A percentile compares a stretch with the other conserved stretches of the same genome.
Evolutionary conservation across 2,888 invertebrate genomes (phyloP).

Genomic region (Alcis repandata): DNA sequence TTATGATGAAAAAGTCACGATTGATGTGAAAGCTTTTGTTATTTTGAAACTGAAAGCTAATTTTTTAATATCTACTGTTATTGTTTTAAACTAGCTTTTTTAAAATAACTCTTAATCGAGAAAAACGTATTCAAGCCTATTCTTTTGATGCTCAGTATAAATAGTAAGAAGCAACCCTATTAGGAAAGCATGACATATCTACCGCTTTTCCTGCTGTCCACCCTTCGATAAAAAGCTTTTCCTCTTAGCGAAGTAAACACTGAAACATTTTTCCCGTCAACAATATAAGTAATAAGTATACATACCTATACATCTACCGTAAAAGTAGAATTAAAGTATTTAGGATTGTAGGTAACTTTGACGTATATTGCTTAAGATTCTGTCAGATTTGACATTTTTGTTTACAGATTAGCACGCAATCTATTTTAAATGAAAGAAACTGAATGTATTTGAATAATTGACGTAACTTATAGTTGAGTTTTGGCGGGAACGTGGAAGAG

Average conservation of each 20-base stretch:
- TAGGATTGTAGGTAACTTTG: no score
- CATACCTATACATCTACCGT: background rate
- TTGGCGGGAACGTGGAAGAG: no score
- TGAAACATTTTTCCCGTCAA: background rate
- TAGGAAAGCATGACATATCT: background rate
- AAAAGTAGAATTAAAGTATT: background rate
- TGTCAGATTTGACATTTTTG: no score
- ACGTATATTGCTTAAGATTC: no score
- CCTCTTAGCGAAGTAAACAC: conserved; percentile 45
- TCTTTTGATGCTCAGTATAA: background rate
- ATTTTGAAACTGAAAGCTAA: background rate
- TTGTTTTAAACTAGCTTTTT: no score
- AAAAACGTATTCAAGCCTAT: no score
- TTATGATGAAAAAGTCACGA: background rate
- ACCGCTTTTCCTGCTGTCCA: background rate
- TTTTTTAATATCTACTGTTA: background rate
- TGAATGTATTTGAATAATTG: no score
- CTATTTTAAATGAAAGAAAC: no score
- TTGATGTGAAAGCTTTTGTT: background rate
- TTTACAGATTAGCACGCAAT: no score
- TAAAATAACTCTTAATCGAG: no score
- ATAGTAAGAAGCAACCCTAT: background rate
- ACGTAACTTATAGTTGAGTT: no score
- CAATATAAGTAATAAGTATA: no score
- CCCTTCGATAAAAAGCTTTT: conserved; percentile 3